phyloP scores from a whole-genome alignment of 2,113 vertebrate genomes.

The Barbus barbus region DNA sequence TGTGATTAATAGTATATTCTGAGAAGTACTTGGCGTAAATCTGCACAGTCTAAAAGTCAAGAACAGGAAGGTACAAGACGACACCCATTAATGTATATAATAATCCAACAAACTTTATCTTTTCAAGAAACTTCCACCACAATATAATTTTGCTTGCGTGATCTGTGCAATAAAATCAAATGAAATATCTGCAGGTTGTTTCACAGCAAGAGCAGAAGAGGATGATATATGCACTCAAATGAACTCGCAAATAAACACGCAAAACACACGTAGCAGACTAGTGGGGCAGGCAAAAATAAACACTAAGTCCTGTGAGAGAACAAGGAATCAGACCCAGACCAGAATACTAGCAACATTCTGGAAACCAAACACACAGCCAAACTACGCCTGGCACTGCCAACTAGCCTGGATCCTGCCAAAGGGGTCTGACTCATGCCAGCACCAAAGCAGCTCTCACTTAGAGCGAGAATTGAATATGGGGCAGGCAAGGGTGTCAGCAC shows the following conservation, averaged over 20 bases:
- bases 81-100: neutral
- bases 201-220: slow-evolving; percentile 3
- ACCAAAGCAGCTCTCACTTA: neutral
- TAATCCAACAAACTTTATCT: neutral
- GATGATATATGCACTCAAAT: neutral
- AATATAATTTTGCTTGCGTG: neutral
- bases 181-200: slow-evolving; percentile 18
- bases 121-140: too few relatives aligned
- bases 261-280: slow-evolving; percentile 31
- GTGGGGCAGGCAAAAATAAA: slow-evolving; percentile 30
- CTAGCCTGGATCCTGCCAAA: slow-evolving; percentile 18
- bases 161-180: neutral
- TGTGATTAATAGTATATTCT: neutral
- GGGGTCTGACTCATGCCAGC: slow-evolving; percentile 14
- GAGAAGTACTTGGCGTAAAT: neutral
- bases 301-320: slow-evolving; percentile 33
- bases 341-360: slow-evolving; percentile 14
- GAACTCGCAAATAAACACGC: neutral
- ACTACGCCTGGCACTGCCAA: slow-evolving; percentile 1
- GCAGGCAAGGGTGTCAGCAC: neutral
- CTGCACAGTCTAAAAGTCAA: neutral
- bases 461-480: neutral
- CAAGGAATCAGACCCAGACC: neutral
- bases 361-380: slow-evolving; percentile 23
- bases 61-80: neutral